Evolutionary conservation across 2,113 vertebrate species (phyloP).

Genomic region (Dolichotis patagonum): DNA sequence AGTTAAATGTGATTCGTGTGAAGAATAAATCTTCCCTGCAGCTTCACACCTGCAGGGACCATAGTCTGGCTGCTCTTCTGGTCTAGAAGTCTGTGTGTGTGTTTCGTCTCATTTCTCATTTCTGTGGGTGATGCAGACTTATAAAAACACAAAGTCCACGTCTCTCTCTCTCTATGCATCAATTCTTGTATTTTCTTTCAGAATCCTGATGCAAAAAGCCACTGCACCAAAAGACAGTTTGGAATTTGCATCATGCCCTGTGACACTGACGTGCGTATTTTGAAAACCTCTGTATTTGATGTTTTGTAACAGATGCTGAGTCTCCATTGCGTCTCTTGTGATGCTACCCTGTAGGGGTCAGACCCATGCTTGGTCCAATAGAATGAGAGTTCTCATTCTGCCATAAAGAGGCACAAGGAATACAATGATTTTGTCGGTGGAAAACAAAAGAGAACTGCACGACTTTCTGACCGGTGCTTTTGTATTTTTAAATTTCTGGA

Average conservation of each 20-base stretch:
- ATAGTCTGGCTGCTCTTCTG: fast-evolving
- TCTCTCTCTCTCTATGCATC: not conserved
- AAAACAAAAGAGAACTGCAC: not conserved
- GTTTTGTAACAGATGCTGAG: not conserved
- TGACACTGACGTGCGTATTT: no score
- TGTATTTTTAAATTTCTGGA: not conserved
- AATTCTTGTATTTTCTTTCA: not conserved
- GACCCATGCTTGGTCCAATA: not conserved
- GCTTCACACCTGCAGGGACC: not conserved
- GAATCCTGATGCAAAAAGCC: not conserved
- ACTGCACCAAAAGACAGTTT: not conserved
- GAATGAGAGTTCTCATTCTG: not conserved
- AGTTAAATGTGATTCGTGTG: not conserved
- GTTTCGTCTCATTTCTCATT: not conserved
- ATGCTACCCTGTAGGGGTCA: not conserved
- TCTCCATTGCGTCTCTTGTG: not conserved
- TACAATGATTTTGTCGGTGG: not conserved
- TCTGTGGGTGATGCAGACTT: not conserved
- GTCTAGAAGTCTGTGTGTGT: no score
- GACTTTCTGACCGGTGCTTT: not conserved
- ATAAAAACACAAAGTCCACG: not conserved
- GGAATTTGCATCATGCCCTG: not conserved
- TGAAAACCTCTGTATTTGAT: no score
- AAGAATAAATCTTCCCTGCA: not conserved
- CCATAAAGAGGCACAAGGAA: not conserved